These are phyloP conservation scores for Trachelus stipa DNA, from an alignment of 2,888 invertebrate species.

Conservation along the genomic window DNA sequence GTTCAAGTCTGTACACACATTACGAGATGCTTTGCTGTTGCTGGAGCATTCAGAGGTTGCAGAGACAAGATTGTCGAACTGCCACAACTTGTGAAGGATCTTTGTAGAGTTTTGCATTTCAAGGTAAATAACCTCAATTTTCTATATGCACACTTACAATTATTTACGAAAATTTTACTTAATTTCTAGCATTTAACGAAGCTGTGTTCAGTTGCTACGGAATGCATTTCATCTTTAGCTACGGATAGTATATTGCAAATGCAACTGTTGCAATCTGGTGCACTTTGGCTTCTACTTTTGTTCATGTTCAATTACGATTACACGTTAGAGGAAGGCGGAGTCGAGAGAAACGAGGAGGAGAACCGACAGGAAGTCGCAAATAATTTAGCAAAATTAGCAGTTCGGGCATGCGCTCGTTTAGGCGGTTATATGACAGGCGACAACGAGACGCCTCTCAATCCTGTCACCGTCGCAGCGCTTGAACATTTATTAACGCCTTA, in stretches of 20 bases:
- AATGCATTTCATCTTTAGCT: constrained; percentile 89
- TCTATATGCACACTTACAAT: background rate
- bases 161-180: background rate
- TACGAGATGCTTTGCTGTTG: constrained; percentile 94
- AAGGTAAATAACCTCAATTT: constrained; percentile 70
- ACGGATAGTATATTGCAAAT: constrained; percentile 89
- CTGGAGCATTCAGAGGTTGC: constrained; percentile 92
- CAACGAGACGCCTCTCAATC: constrained; percentile 60
- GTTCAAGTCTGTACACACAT: constrained; percentile 94
- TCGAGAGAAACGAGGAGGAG: constrained; percentile 83
- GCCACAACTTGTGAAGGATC: constrained; percentile 87
- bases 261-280: constrained; percentile 86
- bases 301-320: constrained; percentile 96
- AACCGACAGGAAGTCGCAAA: constrained; percentile 96
- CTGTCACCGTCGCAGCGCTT: constrained; percentile 70
- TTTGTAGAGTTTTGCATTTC: constrained; percentile 87
- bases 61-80: constrained; percentile 87
- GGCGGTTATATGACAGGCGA: constrained; percentile 76
- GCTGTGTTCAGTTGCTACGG: constrained; percentile 88
- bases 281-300: constrained; percentile 90
- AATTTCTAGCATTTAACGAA: constrained; percentile 80
- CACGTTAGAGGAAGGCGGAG: constrained; percentile 96
- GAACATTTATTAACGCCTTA: constrained; percentile 88
- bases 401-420: constrained; percentile 85
- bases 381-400: constrained; percentile 87